These are phyloP conservation scores for Pterostichus niger DNA, from an alignment of 2,888 invertebrate species.

Conservation along the genomic window DNA sequence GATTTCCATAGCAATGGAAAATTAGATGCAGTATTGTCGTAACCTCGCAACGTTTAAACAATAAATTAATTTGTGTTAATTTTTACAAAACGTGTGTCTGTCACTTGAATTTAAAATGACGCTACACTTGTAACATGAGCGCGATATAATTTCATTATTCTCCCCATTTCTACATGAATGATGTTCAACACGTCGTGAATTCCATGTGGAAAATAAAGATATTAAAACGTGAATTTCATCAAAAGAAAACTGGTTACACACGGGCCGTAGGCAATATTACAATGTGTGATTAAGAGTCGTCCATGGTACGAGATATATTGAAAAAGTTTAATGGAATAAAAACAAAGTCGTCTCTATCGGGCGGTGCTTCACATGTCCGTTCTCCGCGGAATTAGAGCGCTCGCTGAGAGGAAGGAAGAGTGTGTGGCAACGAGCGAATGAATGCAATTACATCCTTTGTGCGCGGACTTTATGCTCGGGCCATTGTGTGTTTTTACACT, in stretches of 20 bases:
- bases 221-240: conserved; percentile 52
- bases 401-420: conserved; percentile 40
- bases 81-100: conserved; percentile 26
- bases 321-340: conserved; percentile 62
- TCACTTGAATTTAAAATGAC: conserved; percentile 32
- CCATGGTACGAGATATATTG: conserved; percentile 32
- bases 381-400: conserved; percentile 3
- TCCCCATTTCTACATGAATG: conserved; percentile 36
- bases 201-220: conserved; percentile 47
- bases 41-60: conserved; percentile 13
- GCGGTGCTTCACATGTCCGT: conserved; percentile 21
- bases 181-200: conserved; percentile 32
- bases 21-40: conserved; percentile 18
- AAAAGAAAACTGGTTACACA: conserved; percentile 43
- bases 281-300: conserved; percentile 56
- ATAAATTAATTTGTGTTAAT: conserved; percentile 21
- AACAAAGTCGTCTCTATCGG: conserved; percentile 48
- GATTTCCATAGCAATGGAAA: conserved; percentile 3
- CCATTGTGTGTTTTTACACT: conserved; percentile 69
- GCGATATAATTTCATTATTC: conserved; percentile 34
- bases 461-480: conserved; percentile 61
- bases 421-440: conserved; percentile 67
- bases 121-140: conserved; percentile 34
- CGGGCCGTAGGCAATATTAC: conserved; percentile 42
- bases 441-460: conserved; percentile 70